A percentile compares a stretch with the other conserved stretches of the same genome.
phyloP scores from a whole-genome alignment of 2,888 invertebrate genomes.

The Dicyrtoma fusca region DNA sequence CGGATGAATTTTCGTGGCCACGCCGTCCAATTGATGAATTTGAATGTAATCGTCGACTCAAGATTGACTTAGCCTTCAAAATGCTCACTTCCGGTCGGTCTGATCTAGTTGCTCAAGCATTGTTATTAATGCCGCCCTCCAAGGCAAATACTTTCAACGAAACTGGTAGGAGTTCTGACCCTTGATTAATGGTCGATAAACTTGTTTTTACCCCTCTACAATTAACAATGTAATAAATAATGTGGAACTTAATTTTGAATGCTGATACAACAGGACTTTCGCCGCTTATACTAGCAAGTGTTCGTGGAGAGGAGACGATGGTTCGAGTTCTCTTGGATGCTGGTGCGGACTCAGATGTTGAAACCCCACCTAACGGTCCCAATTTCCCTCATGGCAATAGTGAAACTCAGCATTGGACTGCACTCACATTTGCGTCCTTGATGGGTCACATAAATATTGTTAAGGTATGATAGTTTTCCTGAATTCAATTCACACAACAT shows the following conservation, averaged over 20 bases:
- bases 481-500: conserved; percentile 49
- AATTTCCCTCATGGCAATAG: conserved; percentile 58
- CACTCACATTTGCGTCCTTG: conserved; percentile 77
- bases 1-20: conserved; percentile 59
- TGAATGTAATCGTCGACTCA: conserved; percentile 58
- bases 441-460: conserved; percentile 60
- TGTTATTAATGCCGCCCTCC: conserved; percentile 72
- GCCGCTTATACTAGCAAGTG: conserved; percentile 80
- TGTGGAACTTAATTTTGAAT: neutral
- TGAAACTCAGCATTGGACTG: conserved; percentile 83
- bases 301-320: conserved; percentile 77
- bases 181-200: conserved; percentile 6
- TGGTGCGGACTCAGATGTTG: conserved; percentile 81
- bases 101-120: conserved; percentile 76
- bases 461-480: conserved; percentile 60
- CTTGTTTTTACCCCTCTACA: conserved; percentile 21
- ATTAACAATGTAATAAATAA: conserved; percentile 16
- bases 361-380: conserved; percentile 68
- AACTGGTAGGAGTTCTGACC: conserved; percentile 41
- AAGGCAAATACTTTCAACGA: conserved; percentile 61
- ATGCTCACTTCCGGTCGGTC: conserved; percentile 78
- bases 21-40: conserved; percentile 59
- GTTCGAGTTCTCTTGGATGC: conserved; percentile 72
- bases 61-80: conserved; percentile 71
- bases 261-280: conserved; percentile 58